A percentile compares a stretch with the other conserved stretches of the same genome.
Evolutionary conservation across 2,113 vertebrate genomes (phyloP).

Genomic region (Chionis minor): DNA sequence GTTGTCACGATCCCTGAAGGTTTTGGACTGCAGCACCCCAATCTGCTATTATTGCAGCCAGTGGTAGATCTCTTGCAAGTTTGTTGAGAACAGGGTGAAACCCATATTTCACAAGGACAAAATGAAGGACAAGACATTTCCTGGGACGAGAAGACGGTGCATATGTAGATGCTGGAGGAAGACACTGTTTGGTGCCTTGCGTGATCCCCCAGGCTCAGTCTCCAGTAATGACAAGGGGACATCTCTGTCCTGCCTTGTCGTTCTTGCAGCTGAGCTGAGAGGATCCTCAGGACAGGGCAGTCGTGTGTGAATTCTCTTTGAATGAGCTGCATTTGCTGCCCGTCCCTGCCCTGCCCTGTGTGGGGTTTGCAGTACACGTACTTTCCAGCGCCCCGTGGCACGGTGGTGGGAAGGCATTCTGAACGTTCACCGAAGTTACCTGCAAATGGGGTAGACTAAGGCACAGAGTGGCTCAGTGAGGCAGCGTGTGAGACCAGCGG

Average conservation of each 20-base stretch:
- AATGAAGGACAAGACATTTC: background rate
- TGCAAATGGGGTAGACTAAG: background rate
- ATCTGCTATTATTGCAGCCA: background rate
- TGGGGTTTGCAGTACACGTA: background rate
- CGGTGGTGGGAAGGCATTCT: rapidly evolving
- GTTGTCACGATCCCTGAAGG: background rate
- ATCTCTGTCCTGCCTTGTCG: background rate
- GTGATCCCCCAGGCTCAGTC: background rate
- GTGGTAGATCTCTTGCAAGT: rapidly evolving
- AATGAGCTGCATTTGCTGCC: background rate
- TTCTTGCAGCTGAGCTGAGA: background rate
- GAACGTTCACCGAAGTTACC: background rate
- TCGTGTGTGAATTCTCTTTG: background rate
- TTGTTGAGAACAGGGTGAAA: background rate
- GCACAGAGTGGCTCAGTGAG: background rate
- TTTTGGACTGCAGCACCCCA: background rate
- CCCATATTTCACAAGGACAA: background rate
- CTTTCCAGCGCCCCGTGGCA: background rate
- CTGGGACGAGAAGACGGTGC: background rate
- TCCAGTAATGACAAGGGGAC: background rate
- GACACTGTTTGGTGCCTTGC: background rate
- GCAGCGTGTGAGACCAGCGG: background rate
- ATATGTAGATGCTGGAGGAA: background rate
- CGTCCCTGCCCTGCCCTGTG: background rate
- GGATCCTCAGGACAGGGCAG: background rate